These are phyloP conservation scores for Vidua chalybeata DNA, from an alignment of 2,113 vertebrate genomes.

Conservation along the genomic window DNA sequence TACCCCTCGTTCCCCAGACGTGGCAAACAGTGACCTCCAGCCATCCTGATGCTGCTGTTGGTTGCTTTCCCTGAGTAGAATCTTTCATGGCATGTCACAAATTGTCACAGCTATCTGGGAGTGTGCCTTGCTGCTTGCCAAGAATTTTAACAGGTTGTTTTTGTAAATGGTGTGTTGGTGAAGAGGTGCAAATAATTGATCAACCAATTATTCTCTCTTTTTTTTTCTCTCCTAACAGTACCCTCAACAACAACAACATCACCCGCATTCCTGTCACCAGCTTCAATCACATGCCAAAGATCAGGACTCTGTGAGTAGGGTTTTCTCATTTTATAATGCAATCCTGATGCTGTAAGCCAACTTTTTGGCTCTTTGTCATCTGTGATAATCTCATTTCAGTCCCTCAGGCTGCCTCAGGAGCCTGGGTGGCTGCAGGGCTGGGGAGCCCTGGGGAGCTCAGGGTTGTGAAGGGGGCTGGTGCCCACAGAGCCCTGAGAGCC, in stretches of 20 bases:
- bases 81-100: neutral
- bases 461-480: neutral
- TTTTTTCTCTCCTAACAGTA: slow-evolving; percentile 72
- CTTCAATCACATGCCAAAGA: slow-evolving; percentile 99
- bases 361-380: neutral
- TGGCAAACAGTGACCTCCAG: neutral
- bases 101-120: neutral
- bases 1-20: neutral
- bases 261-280: slow-evolving; percentile 97
- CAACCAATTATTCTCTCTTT: neutral
- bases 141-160: neutral
- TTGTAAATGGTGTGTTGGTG: neutral
- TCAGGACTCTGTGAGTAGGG: slow-evolving; percentile 95
- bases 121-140: neutral
- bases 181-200: neutral
- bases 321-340: neutral
- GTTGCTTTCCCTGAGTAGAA: neutral
- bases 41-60: neutral
- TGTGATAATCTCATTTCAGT: neutral
- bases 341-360: neutral
- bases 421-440: neutral
- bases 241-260: slow-evolving; percentile 99
- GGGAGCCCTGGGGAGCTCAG: neutral
- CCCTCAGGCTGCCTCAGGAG: neutral
- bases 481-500: neutral